Percentiles rank a stretch among this genome's conserved stretches.
phyloP scores from a whole-genome alignment of 2,113 vertebrate species.

The Podarcis raffonei region DNA sequence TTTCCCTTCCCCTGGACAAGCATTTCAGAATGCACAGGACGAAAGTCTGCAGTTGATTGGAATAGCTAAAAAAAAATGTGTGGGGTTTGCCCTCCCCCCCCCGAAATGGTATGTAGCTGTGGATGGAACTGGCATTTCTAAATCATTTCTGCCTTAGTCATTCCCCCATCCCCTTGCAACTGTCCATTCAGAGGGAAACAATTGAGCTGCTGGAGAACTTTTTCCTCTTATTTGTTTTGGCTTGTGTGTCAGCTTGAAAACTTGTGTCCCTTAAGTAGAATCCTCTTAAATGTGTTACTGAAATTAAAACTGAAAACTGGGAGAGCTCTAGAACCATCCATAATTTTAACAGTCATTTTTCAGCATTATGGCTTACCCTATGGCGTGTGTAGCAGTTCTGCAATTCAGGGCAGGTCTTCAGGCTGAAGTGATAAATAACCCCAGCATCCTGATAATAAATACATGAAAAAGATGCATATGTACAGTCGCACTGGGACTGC shows the following conservation, averaged over 20 bases:
- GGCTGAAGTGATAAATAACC: conserved; percentile 18
- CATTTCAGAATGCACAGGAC: neutral
- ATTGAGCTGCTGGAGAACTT: neutral
- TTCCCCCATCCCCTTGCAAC: neutral
- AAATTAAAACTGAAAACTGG: neutral
- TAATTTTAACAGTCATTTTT: neutral
- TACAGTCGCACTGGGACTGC: neutral
- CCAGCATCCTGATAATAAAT: neutral
- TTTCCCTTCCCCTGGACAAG: conserved; percentile 14
- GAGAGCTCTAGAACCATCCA: neutral
- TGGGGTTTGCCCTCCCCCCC: too few relatives aligned
- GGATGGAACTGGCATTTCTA: neutral
- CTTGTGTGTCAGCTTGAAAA: neutral
- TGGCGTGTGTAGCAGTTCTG: neutral
- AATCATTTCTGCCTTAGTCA: neutral
- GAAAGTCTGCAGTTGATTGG: neutral
- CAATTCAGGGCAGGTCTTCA: neutral
- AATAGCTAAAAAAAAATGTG: conserved; percentile 3
- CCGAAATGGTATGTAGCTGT: neutral
- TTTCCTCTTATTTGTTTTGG: neutral
- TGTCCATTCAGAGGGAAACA: neutral
- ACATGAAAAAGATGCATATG: neutral
- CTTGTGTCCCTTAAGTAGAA: neutral
- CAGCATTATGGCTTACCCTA: neutral
- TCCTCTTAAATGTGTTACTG: neutral